These are phyloP conservation scores for Portunus trituberculatus DNA, from an alignment of 1,140 invertebrate species.

Conservation along the genomic window DNA sequence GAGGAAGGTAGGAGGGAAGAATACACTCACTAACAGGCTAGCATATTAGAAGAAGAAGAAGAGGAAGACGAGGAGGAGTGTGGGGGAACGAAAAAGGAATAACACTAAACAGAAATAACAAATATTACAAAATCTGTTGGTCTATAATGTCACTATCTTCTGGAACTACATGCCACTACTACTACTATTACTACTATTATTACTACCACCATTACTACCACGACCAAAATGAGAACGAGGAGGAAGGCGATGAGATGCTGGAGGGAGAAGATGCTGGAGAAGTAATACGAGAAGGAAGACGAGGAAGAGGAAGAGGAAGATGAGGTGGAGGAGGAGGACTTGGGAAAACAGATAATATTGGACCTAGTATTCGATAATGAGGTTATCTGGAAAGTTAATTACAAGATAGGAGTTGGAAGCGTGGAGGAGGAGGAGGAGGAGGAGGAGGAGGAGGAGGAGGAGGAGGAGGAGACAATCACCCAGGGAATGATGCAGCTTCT, in stretches of 20 bases:
- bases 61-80: background rate
- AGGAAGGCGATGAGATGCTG: background rate
- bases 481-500: background rate
- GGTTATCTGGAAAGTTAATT: constrained; percentile 12
- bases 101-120: no score
- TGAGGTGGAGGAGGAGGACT: background rate
- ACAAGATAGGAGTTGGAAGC: background rate
- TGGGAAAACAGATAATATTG: constrained; percentile 3
- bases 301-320: background rate
- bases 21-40: no score
- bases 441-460: constrained; percentile 14
- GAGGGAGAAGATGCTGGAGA: no score
- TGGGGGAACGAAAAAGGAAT: no score
- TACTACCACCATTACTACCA: no score
- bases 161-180: no score
- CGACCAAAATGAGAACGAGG: no score
- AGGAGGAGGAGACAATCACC: background rate
- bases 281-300: background rate
- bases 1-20: no score
- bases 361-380: background rate
- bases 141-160: no score
- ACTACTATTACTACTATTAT: no score
- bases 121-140: no score
- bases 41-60: no score
- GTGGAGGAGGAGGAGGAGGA: background rate